Base-by-base conservation (phyloP, 2,888 invertebrate species). In the Himalopsyche japonica region DNA sequence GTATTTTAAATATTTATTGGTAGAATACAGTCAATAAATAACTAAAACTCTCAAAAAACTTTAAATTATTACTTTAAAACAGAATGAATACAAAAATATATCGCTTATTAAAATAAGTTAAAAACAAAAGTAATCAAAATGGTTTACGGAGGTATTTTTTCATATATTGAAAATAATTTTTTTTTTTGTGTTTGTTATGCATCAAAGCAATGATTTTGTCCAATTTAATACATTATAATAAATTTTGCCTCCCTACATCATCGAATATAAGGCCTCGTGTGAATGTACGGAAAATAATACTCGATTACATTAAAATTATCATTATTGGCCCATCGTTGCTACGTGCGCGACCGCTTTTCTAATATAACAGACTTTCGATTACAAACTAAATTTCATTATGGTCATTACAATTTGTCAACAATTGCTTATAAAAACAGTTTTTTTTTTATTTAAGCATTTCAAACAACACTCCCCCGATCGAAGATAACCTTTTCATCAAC, bases 321-420 rank as follows among this genome's bases (percentile, higher is more conserved):
- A 84, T 86, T 86, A 87, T 87, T 87, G 87, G 87, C 87, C 86
- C 86, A 84, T 84, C 86, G 86, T 86, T 79, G 37, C 85, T 85
- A 86, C 79, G 80, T 80, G 86, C 86, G 86, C 86, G 86, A 86
- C 84, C 87, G 86, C 86, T 86, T 83, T 86, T 70, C 86, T 87
- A 86, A 84, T 82, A 77, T 84, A 84, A 80, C 82, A 84, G 81
- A 85, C 83, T 84, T 86, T 70, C 57, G 30, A 83, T 83, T 84
- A 81, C 34, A 20, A 82, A 80, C 81, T 86, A 84, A 82, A 64
- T 43, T 81, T 83, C 78, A 70, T 70, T 81, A 82, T 81, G 84
- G 84, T 84, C 86, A 82, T 82, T 82, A 76, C 34, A 57, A 34
- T 77, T 77, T 77, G 34, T 48, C 43, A 82, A 43, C 30, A 47